Percentiles rank a stretch among this genome's conserved stretches.
These are phyloP conservation scores for Euphydryas editha DNA, from an alignment of 2,888 invertebrate genomes.

Conservation along the genomic window DNA sequence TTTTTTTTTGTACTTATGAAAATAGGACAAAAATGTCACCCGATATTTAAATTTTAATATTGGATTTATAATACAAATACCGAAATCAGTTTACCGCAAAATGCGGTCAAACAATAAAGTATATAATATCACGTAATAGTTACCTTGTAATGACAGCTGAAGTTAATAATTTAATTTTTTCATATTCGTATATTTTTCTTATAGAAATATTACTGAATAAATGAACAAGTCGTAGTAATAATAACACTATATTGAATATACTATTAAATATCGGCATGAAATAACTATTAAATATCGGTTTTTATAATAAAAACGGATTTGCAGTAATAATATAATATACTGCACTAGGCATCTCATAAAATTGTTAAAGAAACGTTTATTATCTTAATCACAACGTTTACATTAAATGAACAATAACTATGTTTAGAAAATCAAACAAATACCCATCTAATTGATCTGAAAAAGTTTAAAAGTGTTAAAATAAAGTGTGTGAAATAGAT, in stretches of 20 bases:
- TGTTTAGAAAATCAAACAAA: not conserved
- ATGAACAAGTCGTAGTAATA: not conserved
- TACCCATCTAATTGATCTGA: conserved; percentile 12
- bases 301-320: conserved; percentile 1
- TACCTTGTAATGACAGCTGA: not conserved
- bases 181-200: not conserved
- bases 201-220: not conserved
- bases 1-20: conserved; percentile 15
- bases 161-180: not conserved
- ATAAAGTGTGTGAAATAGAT: too few species aligned
- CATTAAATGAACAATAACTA: not conserved
- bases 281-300: conserved; percentile 7
- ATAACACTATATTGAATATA: not conserved
- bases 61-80: conserved; percentile 5
- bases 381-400: not conserved
- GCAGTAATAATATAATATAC: not conserved
- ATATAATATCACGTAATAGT: conserved; percentile 21
- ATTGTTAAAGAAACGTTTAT: not conserved
- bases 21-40: conserved; percentile 14
- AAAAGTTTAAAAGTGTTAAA: too few species aligned
- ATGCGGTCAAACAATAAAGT: conserved; percentile 30
- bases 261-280: too few species aligned
- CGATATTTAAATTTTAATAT: conserved; percentile 12
- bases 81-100: conserved; percentile 32
- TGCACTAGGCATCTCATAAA: conserved; percentile 3